Evolutionary conservation across 2,888 invertebrate species (phyloP), one percentile per base, ranked within the genome.

Genomic region (Melolontha melolontha): DNA sequence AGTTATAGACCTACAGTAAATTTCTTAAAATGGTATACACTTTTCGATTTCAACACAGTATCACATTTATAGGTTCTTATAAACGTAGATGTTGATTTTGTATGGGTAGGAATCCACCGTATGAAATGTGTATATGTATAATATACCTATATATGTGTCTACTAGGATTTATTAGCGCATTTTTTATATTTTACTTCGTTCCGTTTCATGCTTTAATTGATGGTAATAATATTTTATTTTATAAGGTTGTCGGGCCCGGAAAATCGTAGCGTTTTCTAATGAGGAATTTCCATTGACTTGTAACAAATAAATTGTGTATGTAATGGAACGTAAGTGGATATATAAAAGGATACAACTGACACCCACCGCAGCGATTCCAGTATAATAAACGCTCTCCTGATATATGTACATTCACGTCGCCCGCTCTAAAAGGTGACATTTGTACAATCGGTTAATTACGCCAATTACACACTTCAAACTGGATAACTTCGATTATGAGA

Each of bases 131-230:
- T 29, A 29, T 5, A 29, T 29, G 6, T 29, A 29, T 29, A 6
- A 5, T 6, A 10, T 34, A 34, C 22, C 22, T 5, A 10, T 34
- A 34, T 6, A 6, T 34, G 34, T 34, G 6, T 34, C 34, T 6
- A 10, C 10, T 34, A 34, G 8, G 34, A 34, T 34, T 34, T 34
- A 34, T 34, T 34, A 34, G 16, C 16, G n/a, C 11, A 11, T 40
- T 40, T 54, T 54, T 54, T 62, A 62, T 62, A 47, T 62, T 62
- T 49, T 34, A 62, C 47, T 62, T 42, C 49, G 59, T 62, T 62
- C 47, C 59, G 59, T 42, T 62, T 62, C 59, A 62, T 16, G 59
- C 14, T 62, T 62, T 62, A 62, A 62, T 62, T 16, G 42, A 27
- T 17, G 34, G 39, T 34, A 34, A 62, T 47, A 62, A 14, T 62